A percentile compares a stretch with the other conserved stretches of the same genome.
Evolutionary conservation across 2,797 vertebrate species (phyloP).

Genomic region (Melanogrammus aeglefinus): DNA sequence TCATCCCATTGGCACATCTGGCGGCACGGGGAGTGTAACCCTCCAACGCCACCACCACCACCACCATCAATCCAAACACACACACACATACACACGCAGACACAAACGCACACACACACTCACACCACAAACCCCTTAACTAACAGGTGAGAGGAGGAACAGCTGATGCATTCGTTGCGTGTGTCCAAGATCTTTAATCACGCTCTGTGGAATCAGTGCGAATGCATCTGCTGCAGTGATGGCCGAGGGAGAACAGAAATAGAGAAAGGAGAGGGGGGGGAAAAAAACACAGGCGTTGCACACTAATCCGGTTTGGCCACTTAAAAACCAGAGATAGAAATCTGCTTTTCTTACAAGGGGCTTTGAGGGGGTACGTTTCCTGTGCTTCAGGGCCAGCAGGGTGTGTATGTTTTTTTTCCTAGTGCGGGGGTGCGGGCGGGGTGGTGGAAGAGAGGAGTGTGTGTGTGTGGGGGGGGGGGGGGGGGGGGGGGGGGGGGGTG

Average conservation of each 20-base stretch:
- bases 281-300: neutral
- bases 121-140: conserved; percentile 34
- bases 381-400: conserved; percentile 62
- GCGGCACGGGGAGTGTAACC: neutral
- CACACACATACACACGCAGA: neutral
- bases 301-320: conserved; percentile 80
- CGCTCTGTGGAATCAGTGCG: conserved; percentile 65
- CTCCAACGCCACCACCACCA: neutral
- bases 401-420: too few relatives aligned
- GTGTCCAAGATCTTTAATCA: conserved; percentile 67
- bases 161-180: conserved; percentile 60
- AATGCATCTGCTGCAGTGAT: conserved; percentile 50
- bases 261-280: neutral
- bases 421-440: too few relatives aligned
- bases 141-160: conserved; percentile 66
- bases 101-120: neutral
- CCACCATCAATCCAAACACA: neutral
- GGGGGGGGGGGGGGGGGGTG: conserved; percentile 1
- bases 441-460: too few relatives aligned
- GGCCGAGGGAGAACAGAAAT: conserved; percentile 66
- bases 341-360: conserved; percentile 70
- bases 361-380: conserved; percentile 72
- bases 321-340: conserved; percentile 74
- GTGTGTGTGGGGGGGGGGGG: conserved; percentile 29
- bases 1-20: too few relatives aligned